Percentiles rank a stretch among this genome's conserved stretches.
phyloP scores from a whole-genome alignment of 2,113 vertebrate species.

The Spilogale gracilis region DNA sequence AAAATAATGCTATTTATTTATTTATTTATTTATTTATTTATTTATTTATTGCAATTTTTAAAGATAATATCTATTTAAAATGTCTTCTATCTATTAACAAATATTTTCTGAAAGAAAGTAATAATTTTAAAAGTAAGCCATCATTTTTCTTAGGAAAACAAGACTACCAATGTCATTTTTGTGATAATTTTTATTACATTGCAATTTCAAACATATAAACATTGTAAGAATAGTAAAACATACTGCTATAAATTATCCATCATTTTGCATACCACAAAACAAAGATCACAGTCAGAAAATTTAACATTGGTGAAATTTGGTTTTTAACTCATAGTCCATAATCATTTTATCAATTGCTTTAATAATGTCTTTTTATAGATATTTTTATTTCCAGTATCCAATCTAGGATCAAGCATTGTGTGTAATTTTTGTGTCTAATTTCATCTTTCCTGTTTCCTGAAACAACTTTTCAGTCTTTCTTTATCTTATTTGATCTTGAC shows the following conservation, averaged over 20 bases:
- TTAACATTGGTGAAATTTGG: background rate
- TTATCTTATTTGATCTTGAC: background rate
- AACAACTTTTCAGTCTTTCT: background rate
- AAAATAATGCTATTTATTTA: background rate
- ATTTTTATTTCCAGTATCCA: background rate
- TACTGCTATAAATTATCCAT: background rate
- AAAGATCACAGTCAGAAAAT: background rate
- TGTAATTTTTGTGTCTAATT: background rate
- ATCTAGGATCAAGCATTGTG: background rate
- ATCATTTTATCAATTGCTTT: background rate
- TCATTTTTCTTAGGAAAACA: background rate
- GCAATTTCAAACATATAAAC: background rate
- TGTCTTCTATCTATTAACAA: background rate
- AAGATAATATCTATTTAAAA: background rate
- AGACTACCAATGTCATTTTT: background rate
- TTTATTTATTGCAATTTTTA: background rate
- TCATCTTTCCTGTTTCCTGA: background rate
- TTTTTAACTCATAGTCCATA: background rate
- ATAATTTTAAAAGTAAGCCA: background rate
- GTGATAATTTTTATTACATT: background rate
- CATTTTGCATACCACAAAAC: background rate
- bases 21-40: background rate
- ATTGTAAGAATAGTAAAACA: background rate
- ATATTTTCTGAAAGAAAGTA: background rate
- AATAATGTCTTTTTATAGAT: background rate